Conservation (phyloP, 2,113 vertebrate genomes). For the Lophotis ruficrista region DNA sequence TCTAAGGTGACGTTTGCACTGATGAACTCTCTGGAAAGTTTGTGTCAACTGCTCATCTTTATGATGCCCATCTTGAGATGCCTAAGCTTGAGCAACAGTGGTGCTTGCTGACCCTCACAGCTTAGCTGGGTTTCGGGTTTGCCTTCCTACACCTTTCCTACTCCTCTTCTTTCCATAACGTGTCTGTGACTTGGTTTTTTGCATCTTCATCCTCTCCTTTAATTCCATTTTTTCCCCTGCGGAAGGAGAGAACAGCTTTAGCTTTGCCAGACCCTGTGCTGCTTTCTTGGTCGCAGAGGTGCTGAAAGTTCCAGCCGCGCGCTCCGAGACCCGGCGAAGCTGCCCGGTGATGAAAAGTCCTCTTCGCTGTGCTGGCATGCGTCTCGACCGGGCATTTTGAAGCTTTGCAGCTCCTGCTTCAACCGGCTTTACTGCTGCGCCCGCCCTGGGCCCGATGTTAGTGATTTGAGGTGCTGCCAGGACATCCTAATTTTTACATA, state of each 20-base stretch:
- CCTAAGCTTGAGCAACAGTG: neutral
- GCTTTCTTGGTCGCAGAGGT: slow-evolving; percentile 11
- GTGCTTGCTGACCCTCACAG: neutral
- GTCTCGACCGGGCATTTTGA: rapidly evolving
- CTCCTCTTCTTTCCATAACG: rapidly evolving
- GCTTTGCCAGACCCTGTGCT: neutral
- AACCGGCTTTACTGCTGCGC: neutral
- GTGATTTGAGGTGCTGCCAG: neutral
- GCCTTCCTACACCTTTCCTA: neutral
- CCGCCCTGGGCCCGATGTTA: neutral
- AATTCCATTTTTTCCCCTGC: neutral
- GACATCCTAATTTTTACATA: neutral
- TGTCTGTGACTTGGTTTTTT: neutral
- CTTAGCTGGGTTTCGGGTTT: neutral
- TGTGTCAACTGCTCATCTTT: neutral
- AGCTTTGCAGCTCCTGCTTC: neutral
- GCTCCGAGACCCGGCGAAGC: neutral
- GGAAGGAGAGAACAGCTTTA: neutral
- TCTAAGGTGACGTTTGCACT: rapidly evolving
- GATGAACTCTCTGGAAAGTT: neutral
- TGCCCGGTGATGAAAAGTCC: neutral
- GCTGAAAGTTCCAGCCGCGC: neutral
- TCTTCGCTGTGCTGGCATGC: neutral
- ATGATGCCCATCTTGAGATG: neutral
- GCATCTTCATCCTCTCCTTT: neutral